phyloP scores from a whole-genome alignment of 53 echinoderm and acorn worm species.

The Patiria pectinifera region DNA sequence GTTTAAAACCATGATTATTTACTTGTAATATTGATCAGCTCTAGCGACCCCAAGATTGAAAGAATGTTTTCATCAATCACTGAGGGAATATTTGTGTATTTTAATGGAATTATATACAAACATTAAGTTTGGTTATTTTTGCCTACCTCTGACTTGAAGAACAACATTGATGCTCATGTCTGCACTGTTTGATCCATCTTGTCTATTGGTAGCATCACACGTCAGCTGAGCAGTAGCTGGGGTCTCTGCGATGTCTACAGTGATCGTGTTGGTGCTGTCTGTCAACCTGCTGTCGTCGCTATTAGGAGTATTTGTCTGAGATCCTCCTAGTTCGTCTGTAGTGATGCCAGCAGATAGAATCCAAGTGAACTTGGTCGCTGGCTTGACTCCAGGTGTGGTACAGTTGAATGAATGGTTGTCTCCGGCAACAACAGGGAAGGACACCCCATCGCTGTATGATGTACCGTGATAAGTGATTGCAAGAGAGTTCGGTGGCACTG shows the following conservation, averaged over 20 bases:
- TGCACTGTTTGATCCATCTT: slow-evolving; percentile 5
- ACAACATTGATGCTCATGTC: no score
- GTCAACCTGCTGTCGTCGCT: neutral
- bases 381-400: slow-evolving; percentile 6
- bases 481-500: neutral
- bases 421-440: no score
- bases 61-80: no score
- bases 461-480: neutral
- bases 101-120: no score
- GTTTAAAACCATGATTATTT: no score
- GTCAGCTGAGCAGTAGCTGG: neutral
- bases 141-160: no score
- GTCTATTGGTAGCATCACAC: slow-evolving; percentile 35
- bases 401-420: slow-evolving; percentile 12
- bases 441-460: neutral
- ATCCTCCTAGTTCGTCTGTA: neutral
- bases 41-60: no score
- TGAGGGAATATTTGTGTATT: no score
- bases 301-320: neutral
- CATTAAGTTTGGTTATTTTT: no score
- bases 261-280: no score
- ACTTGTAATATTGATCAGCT: no score
- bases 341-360: neutral
- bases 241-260: neutral
- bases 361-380: slow-evolving; percentile 17